phyloP scores from a whole-genome alignment of 2,888 invertebrate genomes.

The Melipona bicolor region DNA sequence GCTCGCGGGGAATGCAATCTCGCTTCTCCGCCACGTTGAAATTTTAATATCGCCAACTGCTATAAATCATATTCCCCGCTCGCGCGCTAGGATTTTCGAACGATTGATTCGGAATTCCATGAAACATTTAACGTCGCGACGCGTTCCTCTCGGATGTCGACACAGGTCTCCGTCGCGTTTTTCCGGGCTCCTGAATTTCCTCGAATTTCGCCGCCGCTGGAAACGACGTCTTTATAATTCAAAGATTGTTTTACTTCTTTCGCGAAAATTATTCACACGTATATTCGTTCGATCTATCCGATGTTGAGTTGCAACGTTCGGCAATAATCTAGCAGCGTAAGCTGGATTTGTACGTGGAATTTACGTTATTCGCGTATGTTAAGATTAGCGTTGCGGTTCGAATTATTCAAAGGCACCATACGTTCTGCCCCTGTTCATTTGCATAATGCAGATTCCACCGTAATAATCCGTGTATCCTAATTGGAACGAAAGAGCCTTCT shows the following conservation, averaged over 20 bases:
- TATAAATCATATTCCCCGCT: constrained; percentile 45
- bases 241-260: not conserved
- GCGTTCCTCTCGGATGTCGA: not conserved
- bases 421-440: not conserved
- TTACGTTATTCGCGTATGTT: not conserved
- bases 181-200: not conserved
- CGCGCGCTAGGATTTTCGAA: constrained; percentile 35
- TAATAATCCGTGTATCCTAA: not conserved
- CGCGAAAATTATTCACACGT: not conserved
- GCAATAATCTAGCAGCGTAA: constrained; percentile 2
- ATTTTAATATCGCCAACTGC: constrained; percentile 45
- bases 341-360: not conserved
- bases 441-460: not conserved
- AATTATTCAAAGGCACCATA: not conserved
- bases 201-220: not conserved
- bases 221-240: not conserved
- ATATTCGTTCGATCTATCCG: not conserved
- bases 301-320: not conserved
- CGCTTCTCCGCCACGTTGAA: constrained; percentile 23
- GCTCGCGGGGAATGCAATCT: constrained; percentile 43
- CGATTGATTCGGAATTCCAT: constrained; percentile 41
- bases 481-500: not conserved
- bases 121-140: constrained; percentile 38
- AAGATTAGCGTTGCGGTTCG: not conserved
- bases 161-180: not conserved